Conservation (phyloP, 2,797 vertebrate genomes). For the Scolopax rusticola region DNA sequence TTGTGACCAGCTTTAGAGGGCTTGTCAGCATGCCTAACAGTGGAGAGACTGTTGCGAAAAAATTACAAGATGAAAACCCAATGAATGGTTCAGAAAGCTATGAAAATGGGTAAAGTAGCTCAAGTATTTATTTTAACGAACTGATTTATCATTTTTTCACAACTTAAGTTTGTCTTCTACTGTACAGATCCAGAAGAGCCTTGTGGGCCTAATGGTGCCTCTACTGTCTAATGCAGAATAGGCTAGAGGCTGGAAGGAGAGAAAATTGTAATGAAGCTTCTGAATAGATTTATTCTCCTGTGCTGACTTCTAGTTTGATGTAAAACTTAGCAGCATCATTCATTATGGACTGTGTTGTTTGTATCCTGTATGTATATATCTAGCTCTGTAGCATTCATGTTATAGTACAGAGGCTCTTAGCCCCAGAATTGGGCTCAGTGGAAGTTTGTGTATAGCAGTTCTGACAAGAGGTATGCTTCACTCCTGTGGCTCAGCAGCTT, state of each 20-base stretch:
- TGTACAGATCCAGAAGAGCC: background rate
- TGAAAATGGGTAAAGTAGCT: conserved; percentile 75
- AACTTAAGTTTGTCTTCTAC: background rate
- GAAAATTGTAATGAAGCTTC: background rate
- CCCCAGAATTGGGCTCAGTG: background rate
- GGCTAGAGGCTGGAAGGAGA: background rate
- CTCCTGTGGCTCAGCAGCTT: background rate
- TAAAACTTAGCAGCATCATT: background rate
- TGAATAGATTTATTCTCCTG: background rate
- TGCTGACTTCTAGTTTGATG: background rate
- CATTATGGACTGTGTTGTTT: background rate
- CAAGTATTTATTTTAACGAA: conserved; percentile 5
- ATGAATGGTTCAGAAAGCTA: conserved; percentile 25
- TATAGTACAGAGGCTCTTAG: background rate
- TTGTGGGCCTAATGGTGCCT: background rate
- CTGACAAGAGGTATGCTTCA: background rate
- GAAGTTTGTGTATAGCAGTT: background rate
- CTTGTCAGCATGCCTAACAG: conserved; percentile 64
- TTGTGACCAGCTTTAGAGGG: background rate
- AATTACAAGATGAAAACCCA: background rate
- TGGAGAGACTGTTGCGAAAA: conserved; percentile 23
- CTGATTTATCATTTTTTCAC: background rate
- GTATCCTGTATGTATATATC: background rate
- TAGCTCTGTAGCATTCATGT: background rate
- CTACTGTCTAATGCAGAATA: background rate